Conservation (phyloP, 1,140 invertebrate species). For the Caenorhabditis remanei region DNA sequence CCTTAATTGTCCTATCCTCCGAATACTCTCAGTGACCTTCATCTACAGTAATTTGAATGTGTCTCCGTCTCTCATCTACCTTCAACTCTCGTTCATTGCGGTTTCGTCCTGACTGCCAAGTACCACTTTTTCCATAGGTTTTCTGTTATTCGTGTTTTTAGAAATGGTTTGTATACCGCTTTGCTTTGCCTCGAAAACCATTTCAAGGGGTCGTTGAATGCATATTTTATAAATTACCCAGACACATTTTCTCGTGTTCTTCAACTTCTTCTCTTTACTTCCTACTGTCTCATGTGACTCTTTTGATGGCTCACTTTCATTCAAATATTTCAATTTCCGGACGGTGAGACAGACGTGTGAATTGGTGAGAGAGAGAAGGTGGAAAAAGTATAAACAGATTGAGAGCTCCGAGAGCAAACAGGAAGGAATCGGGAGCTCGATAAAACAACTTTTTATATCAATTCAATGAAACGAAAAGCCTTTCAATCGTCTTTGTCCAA, state of each 20-base stretch:
- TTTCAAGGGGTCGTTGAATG: constrained; percentile 41
- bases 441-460: constrained; percentile 55
- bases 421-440: constrained; percentile 22
- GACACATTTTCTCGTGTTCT: constrained; percentile 17
- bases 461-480: constrained; percentile 6
- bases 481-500: background rate
- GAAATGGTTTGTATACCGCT: background rate
- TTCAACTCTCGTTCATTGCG: constrained; percentile 5
- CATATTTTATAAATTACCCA: constrained; percentile 53
- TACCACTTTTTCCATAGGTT: constrained; percentile 9
- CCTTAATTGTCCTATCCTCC: constrained; percentile 38
- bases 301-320: background rate
- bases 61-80: constrained; percentile 6
- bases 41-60: constrained; percentile 42
- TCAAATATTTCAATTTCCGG: constrained; percentile 29
- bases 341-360: constrained; percentile 24
- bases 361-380: background rate
- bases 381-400: constrained; percentile 35
- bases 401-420: constrained; percentile 51
- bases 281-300: constrained; percentile 17
- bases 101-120: constrained; percentile 48
- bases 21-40: constrained; percentile 22
- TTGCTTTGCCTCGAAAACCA: background rate
- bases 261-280: background rate
- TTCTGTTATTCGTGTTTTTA: background rate